Evolutionary conservation across 2,113 vertebrate genomes (phyloP), one percentile per base, ranked within the genome.

Genomic region (Danionella cerebrum): DNA sequence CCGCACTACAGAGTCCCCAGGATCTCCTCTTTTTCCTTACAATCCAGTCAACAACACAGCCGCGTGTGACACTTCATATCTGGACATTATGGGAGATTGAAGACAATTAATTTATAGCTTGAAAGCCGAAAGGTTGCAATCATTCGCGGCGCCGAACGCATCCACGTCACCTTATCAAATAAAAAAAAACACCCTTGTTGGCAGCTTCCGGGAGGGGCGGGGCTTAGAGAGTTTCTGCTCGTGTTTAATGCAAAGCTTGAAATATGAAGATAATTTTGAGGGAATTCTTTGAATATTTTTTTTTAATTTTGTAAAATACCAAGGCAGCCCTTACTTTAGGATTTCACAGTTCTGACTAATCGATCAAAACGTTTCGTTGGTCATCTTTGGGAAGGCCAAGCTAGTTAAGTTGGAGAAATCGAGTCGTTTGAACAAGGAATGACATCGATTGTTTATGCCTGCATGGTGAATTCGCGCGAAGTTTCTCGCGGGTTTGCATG

Each of bases 81-180:
- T 38, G 39, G 12, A 44, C 39, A 60, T 60, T 13, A 16, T 22
- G 12, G 6, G 24, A 12, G 16, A 5, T 5, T 2, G 7, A 52
- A 42, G 3, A 22, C 8, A 21, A 16, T 21, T 24, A 22, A 18
- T 19, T 21, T 25, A 16, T 21, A 19, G 14, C 5, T 44, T 60
- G 29, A 13, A 45, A 42, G 53, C 7, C n/a, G 14, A 25, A 18
- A 22, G 45, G 21, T 58, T 10, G 19, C 5, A 6, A 72, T 12
- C 44, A n/a, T 19, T 11, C 31, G 44, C 31, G 24, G 10, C 5
- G 12, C 31, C n/a, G 14, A 69, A 18, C 33, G 77, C 75, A 76
- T 83, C 84, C 88, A 88, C 86, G 86, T 88, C 86, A 88, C 78
- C 85, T 78, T 44, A 78, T 50, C 80, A 81, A 70, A 53, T 74